Evolutionary conservation across 2,888 invertebrate genomes (phyloP), one percentile per base, ranked within the genome.

Genomic region (Priocnemis perturbator): DNA sequence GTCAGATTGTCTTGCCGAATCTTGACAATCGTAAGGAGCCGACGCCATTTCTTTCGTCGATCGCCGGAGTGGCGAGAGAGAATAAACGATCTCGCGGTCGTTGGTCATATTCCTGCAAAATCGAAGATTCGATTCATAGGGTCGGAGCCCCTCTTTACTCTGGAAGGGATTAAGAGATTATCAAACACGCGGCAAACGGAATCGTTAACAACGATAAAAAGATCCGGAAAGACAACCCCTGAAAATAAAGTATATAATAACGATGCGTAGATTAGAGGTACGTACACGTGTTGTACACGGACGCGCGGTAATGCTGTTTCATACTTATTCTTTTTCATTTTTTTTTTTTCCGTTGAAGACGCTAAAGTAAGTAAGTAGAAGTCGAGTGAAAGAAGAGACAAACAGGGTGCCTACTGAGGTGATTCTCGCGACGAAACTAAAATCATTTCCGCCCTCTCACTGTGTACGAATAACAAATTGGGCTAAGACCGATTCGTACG

Each of bases 201-300:
- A 5, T 20, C 19, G 15, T 44, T 59, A 14, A 26, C 59, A 17
- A 50, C n/a, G 15, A 60, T 26, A 15, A 48, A 60, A 50, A 37
- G 55, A 73, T 81, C 79, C 84, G 79, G 80, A 81, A 81, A 77
- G 80, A 84, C 82, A 85, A 82, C 74, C 84, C 73, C 81, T 78
- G 79, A 83, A 87, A 86, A 83, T 82, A 83, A 86, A 80, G 76
- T 82, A 78, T 84, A 84, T 83, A 79, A 84, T 85, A 87, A 86
- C 86, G 84, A 87, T 87, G 83, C 86, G 87, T 87, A 86, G 84
- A 80, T 82, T 78, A 73, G 75, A 85, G 81, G 83, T 87, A 87
- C 87, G 88, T 88, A 87, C 87, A 86, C 85, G 83, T 84, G 79
- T 83, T 74, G 72, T 83, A 81, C 71, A 62, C 78, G 37, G 37